Base-by-base conservation (phyloP, 2,888 invertebrate species). In the Erynnis tages region DNA sequence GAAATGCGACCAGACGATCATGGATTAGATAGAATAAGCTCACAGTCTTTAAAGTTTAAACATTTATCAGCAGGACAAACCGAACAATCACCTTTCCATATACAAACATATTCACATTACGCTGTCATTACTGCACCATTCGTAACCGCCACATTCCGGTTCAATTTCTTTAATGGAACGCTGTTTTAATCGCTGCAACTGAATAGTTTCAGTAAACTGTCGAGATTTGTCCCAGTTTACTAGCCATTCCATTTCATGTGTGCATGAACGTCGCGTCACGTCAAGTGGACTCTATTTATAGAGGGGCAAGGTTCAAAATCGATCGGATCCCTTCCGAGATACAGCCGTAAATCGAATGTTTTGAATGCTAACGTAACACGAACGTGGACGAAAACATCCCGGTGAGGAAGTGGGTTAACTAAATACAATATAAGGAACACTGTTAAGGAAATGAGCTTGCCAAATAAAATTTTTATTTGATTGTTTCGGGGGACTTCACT, bases 351-450 rank as follows among this genome's bases (percentile, higher is more conserved):
- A 40, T 49, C 40, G 54, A 37, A 54, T 77, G 74, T 80, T 83
- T 79, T 77, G 71, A 77, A 77, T 73, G 67, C 71, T 80, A 82
- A 80, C 79, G 80, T 79, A 74, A 73, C 72, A 63, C 63, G 66
- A 63, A 59, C 62, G 68, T 58, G 65, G 67, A 70, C 71, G 71
- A 76, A 84, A 85, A 84, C 84, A 82, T 84, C 80, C 82, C 77
- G 76, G 59, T 53, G 53, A 67, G 65, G 65, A 70, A 65, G 61
- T 65, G 61, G 67, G 65, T 64, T 67, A 68, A 62, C 63, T 59
- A 62, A 67, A 67, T 65, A 65, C 63, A 57, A 62, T 66, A 61
- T 57, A 61, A 64, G 64, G 63, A 60, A 54, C 57, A 63, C 13
- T 11, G 13, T 16, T 63, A 68, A 75, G 71, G 73, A 82, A 80